Percentiles rank a stretch among this genome's conserved stretches.
phyloP scores from a whole-genome alignment of 2,797 vertebrate species.

The Perodicticus potto region DNA sequence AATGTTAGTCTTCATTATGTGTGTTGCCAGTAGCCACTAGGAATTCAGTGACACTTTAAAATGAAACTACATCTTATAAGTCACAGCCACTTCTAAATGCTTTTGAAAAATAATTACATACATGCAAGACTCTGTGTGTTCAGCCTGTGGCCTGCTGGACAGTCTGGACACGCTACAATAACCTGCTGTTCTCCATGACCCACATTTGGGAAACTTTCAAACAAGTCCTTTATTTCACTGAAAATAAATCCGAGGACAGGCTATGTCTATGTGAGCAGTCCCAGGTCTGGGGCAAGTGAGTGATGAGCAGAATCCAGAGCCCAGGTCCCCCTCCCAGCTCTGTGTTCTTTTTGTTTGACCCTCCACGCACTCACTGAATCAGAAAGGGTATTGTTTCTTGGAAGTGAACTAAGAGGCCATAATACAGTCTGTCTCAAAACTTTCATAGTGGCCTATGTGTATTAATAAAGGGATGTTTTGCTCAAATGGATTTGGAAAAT shows the following conservation, averaged over 20 bases:
- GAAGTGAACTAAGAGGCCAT: too few relatives aligned
- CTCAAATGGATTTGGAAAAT: not conserved
- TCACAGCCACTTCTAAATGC: not conserved
- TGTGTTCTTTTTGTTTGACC: not conserved
- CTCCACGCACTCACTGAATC: not conserved
- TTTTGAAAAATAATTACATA: not conserved
- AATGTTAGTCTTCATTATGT: not conserved
- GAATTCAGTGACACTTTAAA: conserved; percentile 46
- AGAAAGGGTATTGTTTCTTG: too few relatives aligned
- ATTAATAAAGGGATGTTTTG: not conserved
- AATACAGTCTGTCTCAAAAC: too few relatives aligned
- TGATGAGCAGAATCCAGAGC: not conserved
- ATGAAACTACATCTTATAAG: not conserved
- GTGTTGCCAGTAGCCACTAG: not conserved
- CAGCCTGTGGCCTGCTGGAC: not conserved
- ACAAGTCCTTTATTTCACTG: conserved; percentile 10
- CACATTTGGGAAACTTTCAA: conserved; percentile 35
- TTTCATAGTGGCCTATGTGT: too few relatives aligned
- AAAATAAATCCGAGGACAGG: conserved; percentile 19
- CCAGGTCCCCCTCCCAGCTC: not conserved
- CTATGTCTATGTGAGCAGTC: not conserved
- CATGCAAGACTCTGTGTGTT: not conserved
- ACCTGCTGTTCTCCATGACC: not conserved
- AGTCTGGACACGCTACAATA: not conserved
- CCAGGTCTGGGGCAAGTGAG: not conserved